Conservation (phyloP, 2,888 invertebrate species). For the Galeopsomyia nigrocyanea region DNA sequence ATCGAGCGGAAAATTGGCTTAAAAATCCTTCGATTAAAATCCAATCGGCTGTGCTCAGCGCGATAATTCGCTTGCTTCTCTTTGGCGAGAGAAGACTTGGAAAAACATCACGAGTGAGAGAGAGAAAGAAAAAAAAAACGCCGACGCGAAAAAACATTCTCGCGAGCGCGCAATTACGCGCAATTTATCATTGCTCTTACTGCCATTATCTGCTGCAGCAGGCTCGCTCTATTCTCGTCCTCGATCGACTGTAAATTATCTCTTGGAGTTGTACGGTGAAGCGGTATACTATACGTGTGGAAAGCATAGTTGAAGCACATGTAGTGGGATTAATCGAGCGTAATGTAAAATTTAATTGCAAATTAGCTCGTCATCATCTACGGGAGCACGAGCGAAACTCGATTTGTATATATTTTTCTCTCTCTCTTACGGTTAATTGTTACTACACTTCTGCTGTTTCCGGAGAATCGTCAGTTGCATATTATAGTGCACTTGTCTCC, state of each 20-base stretch:
- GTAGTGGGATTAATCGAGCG: slow-evolving; percentile 34
- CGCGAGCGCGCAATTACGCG: too few relatives aligned
- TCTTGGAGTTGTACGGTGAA: neutral
- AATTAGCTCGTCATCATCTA: slow-evolving; percentile 37
- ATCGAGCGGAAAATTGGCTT: neutral
- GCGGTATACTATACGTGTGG: slow-evolving; percentile 7
- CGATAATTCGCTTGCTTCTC: too few relatives aligned
- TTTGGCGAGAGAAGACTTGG: neutral
- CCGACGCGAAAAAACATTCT: too few relatives aligned
- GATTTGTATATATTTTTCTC: neutral
- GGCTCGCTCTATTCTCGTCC: neutral
- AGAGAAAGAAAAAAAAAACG: too few relatives aligned
- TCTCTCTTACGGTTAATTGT: slow-evolving; percentile 28
- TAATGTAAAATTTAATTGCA: slow-evolving; percentile 40
- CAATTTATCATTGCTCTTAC: too few relatives aligned
- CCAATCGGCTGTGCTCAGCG: too few relatives aligned
- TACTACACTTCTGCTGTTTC: neutral
- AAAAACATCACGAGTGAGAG: too few relatives aligned
- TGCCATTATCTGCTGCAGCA: neutral
- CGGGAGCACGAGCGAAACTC: slow-evolving; percentile 1
- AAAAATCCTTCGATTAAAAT: neutral
- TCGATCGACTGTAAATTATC: slow-evolving; percentile 21
- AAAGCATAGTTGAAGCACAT: neutral
- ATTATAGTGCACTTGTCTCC: neutral
- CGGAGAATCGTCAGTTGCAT: slow-evolving; percentile 6